These are phyloP conservation scores for Macrostomum lignano DNA, from an alignment of 1,140 invertebrate genomes.

Conservation along the genomic window DNA sequence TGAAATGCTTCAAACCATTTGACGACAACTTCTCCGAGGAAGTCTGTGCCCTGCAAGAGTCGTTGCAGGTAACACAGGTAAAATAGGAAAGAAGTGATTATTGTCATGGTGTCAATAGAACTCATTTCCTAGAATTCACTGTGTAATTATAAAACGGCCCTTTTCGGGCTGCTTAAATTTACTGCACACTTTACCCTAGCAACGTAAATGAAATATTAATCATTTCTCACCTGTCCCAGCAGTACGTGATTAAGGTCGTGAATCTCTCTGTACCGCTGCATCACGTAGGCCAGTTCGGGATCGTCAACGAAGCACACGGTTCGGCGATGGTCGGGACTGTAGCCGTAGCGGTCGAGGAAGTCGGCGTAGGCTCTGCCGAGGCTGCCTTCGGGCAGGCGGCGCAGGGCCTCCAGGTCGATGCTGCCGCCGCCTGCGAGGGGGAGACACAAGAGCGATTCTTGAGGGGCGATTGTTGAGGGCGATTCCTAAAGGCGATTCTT, in stretches of 20 bases:
- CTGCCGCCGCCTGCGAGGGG: too few species aligned
- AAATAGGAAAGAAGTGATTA: too few species aligned
- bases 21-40: constrained; percentile 58
- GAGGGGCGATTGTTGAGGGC: too few species aligned
- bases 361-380: constrained; percentile 52
- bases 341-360: constrained; percentile 36
- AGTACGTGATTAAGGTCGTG: constrained; percentile 76
- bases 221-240: constrained; percentile 30
- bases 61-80: too few species aligned
- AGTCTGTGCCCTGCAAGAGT: too few species aligned
- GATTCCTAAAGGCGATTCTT: too few species aligned
- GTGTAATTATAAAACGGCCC: background rate
- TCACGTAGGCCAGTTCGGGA: constrained; percentile 62
- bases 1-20: constrained; percentile 81
- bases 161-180: background rate
- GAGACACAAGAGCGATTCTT: too few species aligned
- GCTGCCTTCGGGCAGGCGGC: constrained; percentile 42
- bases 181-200: background rate
- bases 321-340: constrained; percentile 54
- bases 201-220: background rate
- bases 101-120: too few species aligned
- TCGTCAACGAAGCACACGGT: constrained; percentile 69
- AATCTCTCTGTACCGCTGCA: constrained; percentile 76
- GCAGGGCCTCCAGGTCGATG: constrained; percentile 45
- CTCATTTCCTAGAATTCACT: too few species aligned